A percentile compares a stretch with the other conserved stretches of the same genome.
phyloP scores from a whole-genome alignment of 2,113 vertebrate species.

The Accipiter virgatus region DNA sequence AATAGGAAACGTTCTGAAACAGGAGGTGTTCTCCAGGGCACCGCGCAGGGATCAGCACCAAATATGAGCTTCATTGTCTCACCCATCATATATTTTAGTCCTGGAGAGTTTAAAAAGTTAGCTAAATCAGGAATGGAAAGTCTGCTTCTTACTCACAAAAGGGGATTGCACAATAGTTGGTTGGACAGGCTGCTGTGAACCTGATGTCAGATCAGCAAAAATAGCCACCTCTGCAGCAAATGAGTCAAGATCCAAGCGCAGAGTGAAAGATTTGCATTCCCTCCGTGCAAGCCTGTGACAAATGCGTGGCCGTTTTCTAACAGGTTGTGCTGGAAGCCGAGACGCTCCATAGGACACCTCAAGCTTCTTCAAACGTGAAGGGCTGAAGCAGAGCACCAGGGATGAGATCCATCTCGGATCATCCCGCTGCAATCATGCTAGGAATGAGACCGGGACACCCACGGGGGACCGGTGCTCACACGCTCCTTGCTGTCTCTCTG shows the following conservation, averaged over 20 bases:
- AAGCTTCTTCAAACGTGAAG: background rate
- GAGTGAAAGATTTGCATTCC: background rate
- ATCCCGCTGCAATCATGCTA: background rate
- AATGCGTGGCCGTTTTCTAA: accelerated
- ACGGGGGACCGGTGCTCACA: background rate
- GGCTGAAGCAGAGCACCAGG: background rate
- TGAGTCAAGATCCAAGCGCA: constrained; percentile 23
- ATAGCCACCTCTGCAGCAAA: constrained; percentile 65
- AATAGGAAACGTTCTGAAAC: constrained; percentile 32
- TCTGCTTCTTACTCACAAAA: constrained; percentile 41
- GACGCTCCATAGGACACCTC: background rate
- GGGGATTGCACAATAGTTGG: constrained; percentile 42
- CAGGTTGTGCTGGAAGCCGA: constrained; percentile 21
- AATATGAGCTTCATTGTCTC: constrained; percentile 43
- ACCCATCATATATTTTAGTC: constrained; percentile 38
- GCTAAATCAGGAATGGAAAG: constrained; percentile 75
- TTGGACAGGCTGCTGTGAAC: constrained; percentile 55
- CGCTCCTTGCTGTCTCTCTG: background rate
- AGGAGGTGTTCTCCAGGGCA: background rate
- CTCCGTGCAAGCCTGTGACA: background rate
- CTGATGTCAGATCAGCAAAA: constrained; percentile 78
- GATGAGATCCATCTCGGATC: background rate
- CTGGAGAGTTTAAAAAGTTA: constrained; percentile 15
- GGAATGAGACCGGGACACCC: background rate
- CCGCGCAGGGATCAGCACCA: background rate